Evolutionary conservation across 2,888 invertebrate species (phyloP), one percentile per base, ranked within the genome.

Genomic region (Dorcus parallelipipedus): DNA sequence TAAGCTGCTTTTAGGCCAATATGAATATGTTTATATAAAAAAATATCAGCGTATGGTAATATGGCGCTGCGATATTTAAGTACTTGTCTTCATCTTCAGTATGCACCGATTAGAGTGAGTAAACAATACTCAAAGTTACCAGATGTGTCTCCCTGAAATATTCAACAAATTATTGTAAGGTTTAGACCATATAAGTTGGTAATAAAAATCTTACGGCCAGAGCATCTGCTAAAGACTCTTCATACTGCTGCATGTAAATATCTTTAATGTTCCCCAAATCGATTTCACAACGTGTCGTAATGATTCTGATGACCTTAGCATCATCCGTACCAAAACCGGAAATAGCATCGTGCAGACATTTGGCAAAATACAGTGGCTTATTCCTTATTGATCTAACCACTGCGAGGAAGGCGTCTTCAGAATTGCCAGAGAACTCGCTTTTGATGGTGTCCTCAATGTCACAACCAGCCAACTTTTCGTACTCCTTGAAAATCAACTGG

Each of bases 311-410:
- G 63, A 95, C 81, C 68, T 90, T 88, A 48, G 85, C 82, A 75
- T 95, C 95, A 72, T 91, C 89, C 6, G 95, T 95, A 60, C 95
- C 95, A 63, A 90, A 78, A 5, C 95, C 94, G 73, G 89, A 89
- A 90, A 95, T 92, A 49, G 91, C 87, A 72, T 90, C 88, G 78
- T 93, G 86, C 53, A 95, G 81, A 42, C 89, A 86, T 71, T 91
- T 88, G 0, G 94, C 94, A 79, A 93, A 95, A 82, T 88, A 95
- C 48, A 83, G 3, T 1, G 89, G 83, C 76, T 88, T 86, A 76
- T 91, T 88, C 71, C 86, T 86, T 1, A 90, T 89, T 66, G 87
- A 88, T 76, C 87, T 87, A 59, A 89, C 89, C 59, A 93, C 89
- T 61, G 92, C 89, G 63, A 90, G 77, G 39, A 93, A 80, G 26